These are phyloP conservation scores for Colostygia pectinataria DNA, from an alignment of 2,888 invertebrate genomes.

Conservation along the genomic window DNA sequence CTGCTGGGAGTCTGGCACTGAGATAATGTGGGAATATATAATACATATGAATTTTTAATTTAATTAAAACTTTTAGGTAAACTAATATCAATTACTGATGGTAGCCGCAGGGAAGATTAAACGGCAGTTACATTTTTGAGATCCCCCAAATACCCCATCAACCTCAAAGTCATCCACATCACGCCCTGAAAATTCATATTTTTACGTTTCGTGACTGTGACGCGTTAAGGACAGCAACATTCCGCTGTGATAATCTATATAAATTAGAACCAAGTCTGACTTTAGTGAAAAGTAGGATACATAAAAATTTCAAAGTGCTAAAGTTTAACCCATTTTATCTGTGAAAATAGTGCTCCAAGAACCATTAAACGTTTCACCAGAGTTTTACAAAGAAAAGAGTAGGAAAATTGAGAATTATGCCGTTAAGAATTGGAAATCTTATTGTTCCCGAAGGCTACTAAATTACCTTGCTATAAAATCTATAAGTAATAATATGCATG, in stretches of 20 bases:
- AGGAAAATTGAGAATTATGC: constrained; percentile 35
- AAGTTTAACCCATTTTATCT: constrained; percentile 23
- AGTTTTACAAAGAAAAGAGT: constrained; percentile 32
- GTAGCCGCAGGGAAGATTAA: too few relatives aligned
- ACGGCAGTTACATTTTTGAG: too few relatives aligned
- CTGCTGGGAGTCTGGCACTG: constrained; percentile 48
- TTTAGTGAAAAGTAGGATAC: constrained; percentile 16
- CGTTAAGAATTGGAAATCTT: constrained; percentile 29
- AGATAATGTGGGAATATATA: constrained; percentile 38
- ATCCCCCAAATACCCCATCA: too few relatives aligned
- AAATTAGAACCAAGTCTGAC: too few relatives aligned
- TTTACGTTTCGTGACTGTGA: too few relatives aligned
- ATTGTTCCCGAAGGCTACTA: constrained; percentile 24
- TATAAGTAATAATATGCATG: too few relatives aligned
- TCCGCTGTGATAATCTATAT: too few relatives aligned
- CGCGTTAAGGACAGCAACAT: too few relatives aligned
- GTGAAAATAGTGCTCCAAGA: constrained; percentile 19
- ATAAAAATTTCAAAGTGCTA: constrained; percentile 13
- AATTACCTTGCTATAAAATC: constrained; percentile 23
- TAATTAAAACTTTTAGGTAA: constrained; percentile 51
- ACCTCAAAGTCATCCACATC: too few relatives aligned
- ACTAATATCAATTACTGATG: too few relatives aligned
- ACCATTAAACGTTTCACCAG: constrained; percentile 27
- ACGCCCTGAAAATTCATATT: too few relatives aligned
- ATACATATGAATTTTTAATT: constrained; percentile 42